A percentile compares a stretch with the other conserved stretches of the same genome.
Conservation (phyloP, 2,888 invertebrate species). For the Plagodis pulveraria region DNA sequence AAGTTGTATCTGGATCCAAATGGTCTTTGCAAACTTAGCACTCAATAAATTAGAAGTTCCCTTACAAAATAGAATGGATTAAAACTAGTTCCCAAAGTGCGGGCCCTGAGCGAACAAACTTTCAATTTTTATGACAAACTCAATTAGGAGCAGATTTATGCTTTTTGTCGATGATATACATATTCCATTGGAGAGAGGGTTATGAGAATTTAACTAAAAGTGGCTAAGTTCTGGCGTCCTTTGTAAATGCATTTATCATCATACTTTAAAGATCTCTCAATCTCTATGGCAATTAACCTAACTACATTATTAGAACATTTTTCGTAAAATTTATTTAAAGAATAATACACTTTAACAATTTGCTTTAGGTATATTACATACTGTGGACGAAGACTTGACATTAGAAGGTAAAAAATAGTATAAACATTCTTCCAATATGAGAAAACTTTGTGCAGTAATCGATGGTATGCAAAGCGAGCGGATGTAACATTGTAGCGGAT, state of each 20-base stretch:
- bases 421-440: conserved; percentile 36
- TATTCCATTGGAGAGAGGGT: conserved; percentile 54
- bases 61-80: conserved; percentile 80
- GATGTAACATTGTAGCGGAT: conserved; percentile 45
- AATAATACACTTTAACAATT: too few relatives aligned
- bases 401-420: conserved; percentile 35
- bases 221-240: background rate
- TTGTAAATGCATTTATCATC: background rate
- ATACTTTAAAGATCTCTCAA: background rate
- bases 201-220: conserved; percentile 20
- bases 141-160: conserved; percentile 78
- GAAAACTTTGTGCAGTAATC: conserved; percentile 49
- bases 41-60: conserved; percentile 83
- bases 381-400: too few relatives aligned
- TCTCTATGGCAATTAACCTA: background rate
- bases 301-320: too few relatives aligned
- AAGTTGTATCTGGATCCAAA: conserved; percentile 69
- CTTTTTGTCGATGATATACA: conserved; percentile 61
- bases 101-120: conserved; percentile 72
- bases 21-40: conserved; percentile 75
- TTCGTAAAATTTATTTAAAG: too few relatives aligned
- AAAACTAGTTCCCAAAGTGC: conserved; percentile 78
- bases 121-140: conserved; percentile 84
- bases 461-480: conserved; percentile 30
- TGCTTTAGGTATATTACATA: too few relatives aligned